A percentile compares a stretch with the other conserved stretches of the same genome.
phyloP scores from a whole-genome alignment of 37 sponge, comb jelly and placozoan species.

The Petrosia ficiformis region DNA sequence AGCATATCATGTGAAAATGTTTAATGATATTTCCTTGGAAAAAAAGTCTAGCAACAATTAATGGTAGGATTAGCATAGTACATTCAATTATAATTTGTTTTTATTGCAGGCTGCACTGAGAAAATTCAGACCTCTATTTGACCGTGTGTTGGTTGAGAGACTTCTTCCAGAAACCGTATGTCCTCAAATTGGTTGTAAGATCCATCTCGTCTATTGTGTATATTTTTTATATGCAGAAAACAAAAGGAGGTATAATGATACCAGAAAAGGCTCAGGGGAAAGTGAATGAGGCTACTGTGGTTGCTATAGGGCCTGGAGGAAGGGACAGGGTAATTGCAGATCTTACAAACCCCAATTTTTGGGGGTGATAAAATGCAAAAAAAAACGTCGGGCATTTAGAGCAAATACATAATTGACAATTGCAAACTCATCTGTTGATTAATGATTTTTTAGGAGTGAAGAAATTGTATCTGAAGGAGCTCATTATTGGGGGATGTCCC shows the following conservation, averaged over 20 bases:
- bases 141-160: conserved; percentile 88
- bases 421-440: no score
- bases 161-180: conserved; percentile 79
- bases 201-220: background rate
- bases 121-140: conserved; percentile 83
- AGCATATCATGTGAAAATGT: no score
- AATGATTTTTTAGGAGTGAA: no score
- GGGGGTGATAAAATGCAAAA: no score
- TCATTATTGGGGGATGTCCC: no score
- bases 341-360: no score
- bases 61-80: background rate
- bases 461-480: no score
- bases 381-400: no score
- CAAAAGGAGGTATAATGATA: conserved; percentile 87
- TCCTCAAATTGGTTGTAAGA: background rate
- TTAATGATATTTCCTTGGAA: no score
- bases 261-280: conserved; percentile 93
- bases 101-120: conserved; percentile 58
- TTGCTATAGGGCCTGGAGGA: conserved; percentile 84
- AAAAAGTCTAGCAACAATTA: background rate
- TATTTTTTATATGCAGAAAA: conserved; percentile 63
- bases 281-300: conserved; percentile 79
- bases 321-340: conserved; percentile 76
- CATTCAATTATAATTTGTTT: background rate
- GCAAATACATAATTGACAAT: no score